Conservation (phyloP, 2,113 vertebrate species). For the Bettongia penicillata region DNA sequence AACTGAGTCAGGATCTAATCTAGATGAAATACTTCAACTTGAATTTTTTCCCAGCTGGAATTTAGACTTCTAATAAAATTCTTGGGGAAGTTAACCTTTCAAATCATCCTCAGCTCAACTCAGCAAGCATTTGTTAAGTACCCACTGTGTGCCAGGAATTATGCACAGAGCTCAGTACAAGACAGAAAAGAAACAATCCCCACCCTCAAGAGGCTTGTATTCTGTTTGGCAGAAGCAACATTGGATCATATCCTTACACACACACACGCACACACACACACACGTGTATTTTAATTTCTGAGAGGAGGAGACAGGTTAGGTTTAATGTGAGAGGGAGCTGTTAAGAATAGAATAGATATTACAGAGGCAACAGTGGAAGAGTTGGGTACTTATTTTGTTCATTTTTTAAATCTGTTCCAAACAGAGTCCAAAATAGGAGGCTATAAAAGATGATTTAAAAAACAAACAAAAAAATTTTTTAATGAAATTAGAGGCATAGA, state of each 20-base stretch:
- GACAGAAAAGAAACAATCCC: background rate
- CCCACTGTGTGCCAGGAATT: background rate
- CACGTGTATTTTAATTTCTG: background rate
- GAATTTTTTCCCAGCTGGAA: background rate
- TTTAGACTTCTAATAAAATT: background rate
- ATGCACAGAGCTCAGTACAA: background rate
- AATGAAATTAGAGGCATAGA: background rate
- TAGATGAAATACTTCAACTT: background rate
- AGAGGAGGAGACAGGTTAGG: background rate
- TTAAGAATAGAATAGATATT: background rate
- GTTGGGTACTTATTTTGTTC: background rate
- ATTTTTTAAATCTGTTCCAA: background rate
- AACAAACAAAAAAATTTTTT: conserved; percentile 20
- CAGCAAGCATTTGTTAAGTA: background rate
- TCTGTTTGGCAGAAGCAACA: background rate
- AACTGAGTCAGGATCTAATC: background rate
- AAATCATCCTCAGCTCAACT: background rate
- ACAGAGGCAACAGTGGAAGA: background rate
- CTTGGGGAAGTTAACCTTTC: background rate
- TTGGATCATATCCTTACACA: background rate
- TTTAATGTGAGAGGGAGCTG: background rate
- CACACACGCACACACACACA: no score
- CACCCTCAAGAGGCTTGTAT: background rate
- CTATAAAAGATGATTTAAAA: background rate
- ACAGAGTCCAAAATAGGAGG: background rate